Conservation (phyloP, 2,888 invertebrate genomes). For the Melipona beecheii region DNA sequence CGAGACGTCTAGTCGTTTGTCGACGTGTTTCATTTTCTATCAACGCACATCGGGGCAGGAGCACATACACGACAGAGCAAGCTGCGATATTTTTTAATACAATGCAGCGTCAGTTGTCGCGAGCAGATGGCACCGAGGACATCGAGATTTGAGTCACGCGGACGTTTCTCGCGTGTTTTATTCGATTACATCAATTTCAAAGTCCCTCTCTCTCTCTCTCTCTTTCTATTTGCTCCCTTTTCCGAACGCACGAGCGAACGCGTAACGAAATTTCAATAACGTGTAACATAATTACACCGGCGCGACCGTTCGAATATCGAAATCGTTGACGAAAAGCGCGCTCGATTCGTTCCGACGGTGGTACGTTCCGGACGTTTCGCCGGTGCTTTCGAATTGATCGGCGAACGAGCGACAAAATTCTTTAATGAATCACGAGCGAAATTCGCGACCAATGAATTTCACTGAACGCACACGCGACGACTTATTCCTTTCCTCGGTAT, state of each 20-base stretch:
- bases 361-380: not conserved
- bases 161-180: conserved; percentile 47
- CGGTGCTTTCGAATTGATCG: not conserved
- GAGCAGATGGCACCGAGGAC: conserved; percentile 34
- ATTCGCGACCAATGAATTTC: conserved; percentile 38
- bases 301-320: not conserved
- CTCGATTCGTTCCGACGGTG: not conserved
- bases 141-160: conserved; percentile 50
- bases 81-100: conserved; percentile 42
- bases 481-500: conserved; percentile 16
- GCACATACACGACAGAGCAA: not conserved
- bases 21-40: conserved; percentile 17
- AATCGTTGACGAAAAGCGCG: not conserved
- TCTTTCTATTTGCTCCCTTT: not conserved
- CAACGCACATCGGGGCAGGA: not conserved
- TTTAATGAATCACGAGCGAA: conserved; percentile 36
- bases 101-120: conserved; percentile 44
- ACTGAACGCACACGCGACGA: conserved; percentile 9
- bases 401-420: conserved; percentile 20
- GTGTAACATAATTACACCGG: conserved; percentile 38
- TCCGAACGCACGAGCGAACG: not conserved
- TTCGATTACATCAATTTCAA: conserved; percentile 56
- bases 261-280: conserved; percentile 55
- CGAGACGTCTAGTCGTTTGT: not conserved
- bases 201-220: not conserved